Conservation (phyloP, 2,797 vertebrate species). For the Chaetophractus vellerosus region DNA sequence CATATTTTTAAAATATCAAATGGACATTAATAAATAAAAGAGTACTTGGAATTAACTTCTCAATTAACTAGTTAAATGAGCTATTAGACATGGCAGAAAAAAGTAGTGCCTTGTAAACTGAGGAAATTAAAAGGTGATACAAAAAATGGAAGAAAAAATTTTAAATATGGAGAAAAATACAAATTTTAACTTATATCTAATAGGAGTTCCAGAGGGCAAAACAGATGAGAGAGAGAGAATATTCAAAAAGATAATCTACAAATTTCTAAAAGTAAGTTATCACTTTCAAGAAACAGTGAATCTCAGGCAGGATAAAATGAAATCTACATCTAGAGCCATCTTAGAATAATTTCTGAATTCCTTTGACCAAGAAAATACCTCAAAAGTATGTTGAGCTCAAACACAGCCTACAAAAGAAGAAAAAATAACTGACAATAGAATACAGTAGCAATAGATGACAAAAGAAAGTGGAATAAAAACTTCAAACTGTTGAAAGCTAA, state of each 20-base stretch:
- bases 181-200: not conserved
- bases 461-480: not conserved
- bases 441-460: not conserved
- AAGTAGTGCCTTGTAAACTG: not conserved
- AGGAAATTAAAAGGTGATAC: constrained; percentile 19
- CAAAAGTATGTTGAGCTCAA: not conserved
- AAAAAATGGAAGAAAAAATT: constrained; percentile 35
- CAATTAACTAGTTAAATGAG: constrained; percentile 23
- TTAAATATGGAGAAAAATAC: constrained; percentile 4
- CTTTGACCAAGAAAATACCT: not conserved
- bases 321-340: not conserved
- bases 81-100: constrained; percentile 9
- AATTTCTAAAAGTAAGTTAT: constrained; percentile 47
- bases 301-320: constrained; percentile 15
- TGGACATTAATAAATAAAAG: not conserved
- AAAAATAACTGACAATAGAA: constrained; percentile 50
- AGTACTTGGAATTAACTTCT: constrained; percentile 29
- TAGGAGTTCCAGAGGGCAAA: not conserved
- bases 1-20: constrained; percentile 64
- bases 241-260: constrained; percentile 16
- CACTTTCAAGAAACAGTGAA: not conserved
- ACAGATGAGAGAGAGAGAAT: not conserved
- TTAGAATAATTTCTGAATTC: constrained; percentile 4
- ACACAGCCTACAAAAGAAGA: not conserved
- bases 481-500: constrained; percentile 26